phyloP scores from a whole-genome alignment of 2,113 vertebrate species.

The Camelus dromedarius region DNA sequence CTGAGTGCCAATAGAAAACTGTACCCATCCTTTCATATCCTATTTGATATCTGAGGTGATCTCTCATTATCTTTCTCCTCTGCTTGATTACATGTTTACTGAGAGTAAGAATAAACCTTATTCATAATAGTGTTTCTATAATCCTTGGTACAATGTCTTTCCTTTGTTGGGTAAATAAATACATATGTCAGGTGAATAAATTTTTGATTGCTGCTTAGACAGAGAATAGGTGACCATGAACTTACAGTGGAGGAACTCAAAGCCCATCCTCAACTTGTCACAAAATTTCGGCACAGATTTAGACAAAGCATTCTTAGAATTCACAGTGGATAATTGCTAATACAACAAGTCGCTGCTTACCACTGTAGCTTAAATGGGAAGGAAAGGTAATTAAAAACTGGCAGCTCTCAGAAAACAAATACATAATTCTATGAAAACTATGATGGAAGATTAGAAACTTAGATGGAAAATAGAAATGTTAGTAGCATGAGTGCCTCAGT shows the following conservation, averaged over 20 bases:
- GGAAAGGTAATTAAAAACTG: background rate
- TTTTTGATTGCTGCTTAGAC: background rate
- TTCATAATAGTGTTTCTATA: background rate
- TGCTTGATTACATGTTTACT: background rate
- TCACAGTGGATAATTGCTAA: background rate
- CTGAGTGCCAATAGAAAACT: background rate
- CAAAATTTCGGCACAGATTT: background rate
- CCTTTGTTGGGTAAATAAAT: slow-evolving; percentile 21
- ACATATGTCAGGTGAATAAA: background rate
- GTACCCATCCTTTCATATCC: background rate
- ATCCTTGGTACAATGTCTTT: background rate
- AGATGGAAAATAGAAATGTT: background rate
- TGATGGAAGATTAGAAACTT: background rate
- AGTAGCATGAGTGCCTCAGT: background rate
- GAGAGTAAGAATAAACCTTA: background rate
- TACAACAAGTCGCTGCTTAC: background rate
- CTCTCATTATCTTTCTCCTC: background rate
- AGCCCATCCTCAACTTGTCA: background rate
- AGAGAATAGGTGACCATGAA: background rate
- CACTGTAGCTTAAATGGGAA: background rate
- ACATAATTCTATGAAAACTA: background rate
- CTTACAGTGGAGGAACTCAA: background rate
- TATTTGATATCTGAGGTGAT: background rate
- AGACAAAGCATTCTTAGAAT: background rate
- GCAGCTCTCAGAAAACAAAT: background rate